phyloP scores from a whole-genome alignment of 2,888 invertebrate genomes.

The Noctua fimbriata region DNA sequence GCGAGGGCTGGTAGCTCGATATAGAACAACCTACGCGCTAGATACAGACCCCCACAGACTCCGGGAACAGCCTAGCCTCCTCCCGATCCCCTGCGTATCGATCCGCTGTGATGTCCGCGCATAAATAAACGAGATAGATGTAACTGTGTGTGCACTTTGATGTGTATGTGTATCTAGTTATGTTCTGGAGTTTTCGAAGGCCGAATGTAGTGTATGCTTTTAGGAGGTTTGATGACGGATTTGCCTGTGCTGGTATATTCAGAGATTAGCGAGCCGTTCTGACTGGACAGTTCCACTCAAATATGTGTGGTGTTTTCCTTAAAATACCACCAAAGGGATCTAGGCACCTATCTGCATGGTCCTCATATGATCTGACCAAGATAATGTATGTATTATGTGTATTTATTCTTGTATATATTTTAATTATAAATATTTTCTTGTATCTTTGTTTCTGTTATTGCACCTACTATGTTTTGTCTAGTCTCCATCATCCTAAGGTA shows the following conservation, averaged over 20 bases:
- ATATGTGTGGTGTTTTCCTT: neutral
- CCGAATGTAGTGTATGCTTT: conserved; percentile 7
- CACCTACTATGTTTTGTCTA: neutral
- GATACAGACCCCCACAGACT: conserved; percentile 44
- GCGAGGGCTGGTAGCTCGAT: conserved; percentile 27
- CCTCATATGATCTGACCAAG: neutral
- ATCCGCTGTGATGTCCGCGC: conserved; percentile 56
- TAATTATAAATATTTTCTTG: neutral
- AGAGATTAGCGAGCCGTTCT: neutral
- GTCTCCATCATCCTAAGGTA: neutral
- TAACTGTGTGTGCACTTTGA: conserved; percentile 25
- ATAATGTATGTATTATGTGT: neutral
- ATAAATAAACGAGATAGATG: conserved; percentile 49
- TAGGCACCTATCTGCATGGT: neutral
- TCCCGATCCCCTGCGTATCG: conserved; percentile 56
- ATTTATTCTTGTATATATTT: neutral
- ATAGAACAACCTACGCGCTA: conserved; percentile 26
- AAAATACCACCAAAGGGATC: too few relatives aligned
- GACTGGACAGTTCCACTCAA: neutral
- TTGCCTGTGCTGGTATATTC: neutral
- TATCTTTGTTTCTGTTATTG: neutral
- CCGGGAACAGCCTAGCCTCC: conserved; percentile 45
- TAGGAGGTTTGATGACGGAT: neutral
- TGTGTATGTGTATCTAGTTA: conserved; percentile 2
- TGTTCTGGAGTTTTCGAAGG: conserved; percentile 11